phyloP scores from a whole-genome alignment of 2,113 vertebrate genomes.

The Nyctibius bracteatus region DNA sequence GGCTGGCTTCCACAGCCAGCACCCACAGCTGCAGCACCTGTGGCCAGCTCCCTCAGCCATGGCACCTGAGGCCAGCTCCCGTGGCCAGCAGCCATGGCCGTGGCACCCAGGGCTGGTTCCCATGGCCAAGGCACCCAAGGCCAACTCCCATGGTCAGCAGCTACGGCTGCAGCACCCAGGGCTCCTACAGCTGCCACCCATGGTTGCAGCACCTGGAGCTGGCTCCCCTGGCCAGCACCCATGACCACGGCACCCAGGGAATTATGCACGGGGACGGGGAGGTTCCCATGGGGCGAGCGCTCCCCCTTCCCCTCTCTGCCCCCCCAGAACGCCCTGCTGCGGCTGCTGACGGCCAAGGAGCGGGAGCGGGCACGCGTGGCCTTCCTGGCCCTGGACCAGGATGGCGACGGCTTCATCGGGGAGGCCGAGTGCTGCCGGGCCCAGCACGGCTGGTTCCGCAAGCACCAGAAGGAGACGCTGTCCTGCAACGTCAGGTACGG shows the following conservation, averaged over 20 bases:
- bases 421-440: constrained; percentile 78
- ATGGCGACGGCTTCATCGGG: constrained; percentile 75
- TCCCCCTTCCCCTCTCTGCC: not conserved
- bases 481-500: constrained; percentile 91
- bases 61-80: not conserved
- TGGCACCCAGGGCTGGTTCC: not conserved
- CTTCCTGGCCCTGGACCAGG: constrained; percentile 81
- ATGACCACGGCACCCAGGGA: not conserved
- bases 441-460: constrained; percentile 88
- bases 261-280: too few species aligned
- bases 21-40: not conserved
- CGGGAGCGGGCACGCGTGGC: constrained; percentile 77
- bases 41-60: too few species aligned
- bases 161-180: not conserved
- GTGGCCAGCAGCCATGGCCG: too few species aligned
- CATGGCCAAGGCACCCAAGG: not conserved
- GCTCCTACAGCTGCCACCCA: too few species aligned
- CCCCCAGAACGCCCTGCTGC: constrained; percentile 85
- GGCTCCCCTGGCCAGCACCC: too few species aligned
- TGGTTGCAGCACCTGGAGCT: not conserved
- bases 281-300: fast-evolving
- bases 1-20: fast-evolving
- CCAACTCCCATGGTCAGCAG: too few species aligned
- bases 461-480: constrained; percentile 79
- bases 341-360: constrained; percentile 88